These are phyloP conservation scores for Hydrolagus affinis DNA, from an alignment of 2,113 vertebrate species.

Conservation along the genomic window DNA sequence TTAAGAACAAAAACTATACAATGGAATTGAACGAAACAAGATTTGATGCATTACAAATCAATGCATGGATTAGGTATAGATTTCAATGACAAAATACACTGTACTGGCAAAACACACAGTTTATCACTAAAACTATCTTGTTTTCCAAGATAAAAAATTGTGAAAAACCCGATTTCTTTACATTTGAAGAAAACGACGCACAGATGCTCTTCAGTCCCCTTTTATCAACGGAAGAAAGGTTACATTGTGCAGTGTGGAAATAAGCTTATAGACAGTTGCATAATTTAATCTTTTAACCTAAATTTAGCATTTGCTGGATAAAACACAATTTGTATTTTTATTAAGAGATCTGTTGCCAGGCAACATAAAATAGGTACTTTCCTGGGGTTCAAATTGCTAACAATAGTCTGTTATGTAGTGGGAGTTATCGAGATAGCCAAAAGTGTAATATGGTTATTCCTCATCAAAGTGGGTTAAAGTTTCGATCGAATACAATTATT, in stretches of 20 bases:
- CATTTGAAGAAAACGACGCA: background rate
- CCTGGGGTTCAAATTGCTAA: slow-evolving; percentile 12
- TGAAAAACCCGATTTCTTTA: no score
- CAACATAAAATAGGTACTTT: background rate
- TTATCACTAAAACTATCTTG: background rate
- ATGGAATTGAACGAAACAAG: background rate
- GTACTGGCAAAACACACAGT: background rate
- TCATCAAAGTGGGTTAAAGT: no score
- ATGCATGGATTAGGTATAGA: no score
- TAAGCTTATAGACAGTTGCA: background rate
- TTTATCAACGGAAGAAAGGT: background rate
- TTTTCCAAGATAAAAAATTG: no score
- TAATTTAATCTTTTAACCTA: background rate
- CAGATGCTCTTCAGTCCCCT: background rate
- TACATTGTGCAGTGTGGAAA: background rate
- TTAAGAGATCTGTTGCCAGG: background rate
- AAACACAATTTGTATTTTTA: background rate
- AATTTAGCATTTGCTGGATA: background rate
- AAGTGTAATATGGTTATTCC: background rate
- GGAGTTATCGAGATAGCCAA: background rate
- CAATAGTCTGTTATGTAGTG: background rate
- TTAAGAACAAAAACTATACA: background rate
- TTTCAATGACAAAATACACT: background rate
- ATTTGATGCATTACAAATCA: no score
- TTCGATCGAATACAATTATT: no score